Evolutionary conservation across 2,888 invertebrate species (phyloP), one percentile per base, ranked within the genome.

Genomic region (Elysia crispata): DNA sequence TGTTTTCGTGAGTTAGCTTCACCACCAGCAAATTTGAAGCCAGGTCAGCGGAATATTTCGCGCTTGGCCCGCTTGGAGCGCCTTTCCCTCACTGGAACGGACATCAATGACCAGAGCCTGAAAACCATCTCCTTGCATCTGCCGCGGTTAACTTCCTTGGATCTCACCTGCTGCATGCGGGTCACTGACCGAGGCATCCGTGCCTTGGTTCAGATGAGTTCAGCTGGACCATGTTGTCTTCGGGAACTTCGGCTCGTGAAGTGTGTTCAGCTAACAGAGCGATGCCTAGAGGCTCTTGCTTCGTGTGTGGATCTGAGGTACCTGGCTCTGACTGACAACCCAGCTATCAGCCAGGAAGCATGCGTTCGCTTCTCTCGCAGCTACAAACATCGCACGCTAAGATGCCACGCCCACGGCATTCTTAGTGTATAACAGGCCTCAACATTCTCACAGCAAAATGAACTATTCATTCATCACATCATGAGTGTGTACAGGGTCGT

Each of bases 111-210:
- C 91, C 95, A 96, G n/a, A 95, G 96, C 0, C 93, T 97, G 92
- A 94, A 91, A 75, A 87, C 91, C 41, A 86, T 92, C 30, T 87
- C 90, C 15, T 87, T 89, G 69, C 88, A 92, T 83, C 81, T 92
- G 77, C 87, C 86, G 6, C 83, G 83, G 15, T 93, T 98, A 77
- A 94, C 94, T 79, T 95, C 95, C 85, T 92, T 98, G 86, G 96
- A 97, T 93, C 94, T 98, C 95, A 96, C 84, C 83, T 96, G 96
- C 79, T 98, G 98, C 92, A 95, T 96, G 80, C 94, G 97, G 31
- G 94, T 98, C 62, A 96, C 97, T 0, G 97, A 98, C 92, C 96
- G 97, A 18, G 97, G 97, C 70, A 95, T 97, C 73, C 96, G 86
- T 64, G 83, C 83, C 1, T 81, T 90, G 66, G 82, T 86, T 25